These are phyloP conservation scores for Xerus rutilus DNA, from an alignment of 2,797 vertebrate genomes.

Conservation along the genomic window DNA sequence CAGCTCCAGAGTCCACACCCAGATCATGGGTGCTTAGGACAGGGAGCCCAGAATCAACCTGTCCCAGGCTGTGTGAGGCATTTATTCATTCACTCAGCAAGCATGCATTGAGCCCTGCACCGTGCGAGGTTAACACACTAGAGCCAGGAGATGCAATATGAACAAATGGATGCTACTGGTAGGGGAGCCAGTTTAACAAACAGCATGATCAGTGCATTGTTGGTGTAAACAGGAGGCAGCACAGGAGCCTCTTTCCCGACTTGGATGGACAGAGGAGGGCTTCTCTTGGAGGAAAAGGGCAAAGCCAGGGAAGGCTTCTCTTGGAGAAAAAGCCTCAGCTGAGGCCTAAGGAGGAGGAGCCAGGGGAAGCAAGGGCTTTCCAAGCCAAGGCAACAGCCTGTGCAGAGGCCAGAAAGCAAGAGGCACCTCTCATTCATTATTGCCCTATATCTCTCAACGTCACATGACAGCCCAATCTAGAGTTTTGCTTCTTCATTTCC, in stretches of 20 bases:
- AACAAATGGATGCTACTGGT: background rate
- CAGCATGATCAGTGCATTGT: background rate
- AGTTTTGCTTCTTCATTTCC: background rate
- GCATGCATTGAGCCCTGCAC: background rate
- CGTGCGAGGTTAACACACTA: background rate
- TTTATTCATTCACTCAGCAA: background rate
- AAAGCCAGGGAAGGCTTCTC: background rate
- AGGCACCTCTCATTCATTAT: background rate
- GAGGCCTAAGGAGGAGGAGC: background rate
- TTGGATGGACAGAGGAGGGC: background rate
- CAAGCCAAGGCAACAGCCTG: background rate
- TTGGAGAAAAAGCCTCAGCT: background rate
- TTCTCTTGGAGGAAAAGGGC: background rate
- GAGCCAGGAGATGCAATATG: background rate
- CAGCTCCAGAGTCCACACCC: background rate
- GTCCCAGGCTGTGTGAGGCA: background rate
- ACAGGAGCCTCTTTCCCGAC: background rate
- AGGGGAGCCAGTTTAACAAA: background rate
- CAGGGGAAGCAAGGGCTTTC: background rate
- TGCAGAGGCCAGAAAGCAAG: background rate
- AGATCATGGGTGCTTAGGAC: background rate
- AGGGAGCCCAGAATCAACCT: background rate
- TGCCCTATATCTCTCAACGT: background rate
- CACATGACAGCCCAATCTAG: background rate
- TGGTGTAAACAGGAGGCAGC: background rate